phyloP scores from a whole-genome alignment of 2,888 invertebrate species.

The Drosophila yooni region DNA sequence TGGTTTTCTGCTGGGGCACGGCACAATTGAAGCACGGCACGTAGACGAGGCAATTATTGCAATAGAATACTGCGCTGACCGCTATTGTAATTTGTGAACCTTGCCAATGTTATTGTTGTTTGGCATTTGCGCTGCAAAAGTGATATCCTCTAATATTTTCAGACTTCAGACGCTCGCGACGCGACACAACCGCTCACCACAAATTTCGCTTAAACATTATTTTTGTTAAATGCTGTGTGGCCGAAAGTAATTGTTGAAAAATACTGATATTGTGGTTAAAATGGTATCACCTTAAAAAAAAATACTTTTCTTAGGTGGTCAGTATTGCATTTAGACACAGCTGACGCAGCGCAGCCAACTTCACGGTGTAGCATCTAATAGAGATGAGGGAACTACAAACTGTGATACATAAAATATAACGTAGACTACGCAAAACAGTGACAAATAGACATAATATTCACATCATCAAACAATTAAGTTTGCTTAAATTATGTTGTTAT shows the following conservation, averaged over 20 bases:
- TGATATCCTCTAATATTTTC: constrained; percentile 8
- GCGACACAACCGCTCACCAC: constrained; percentile 44
- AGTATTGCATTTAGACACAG: constrained; percentile 3
- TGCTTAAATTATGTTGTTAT: neutral
- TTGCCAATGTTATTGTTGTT: constrained; percentile 11
- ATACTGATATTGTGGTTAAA: constrained; percentile 12
- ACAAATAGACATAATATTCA: neutral
- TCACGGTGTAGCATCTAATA: constrained; percentile 3
- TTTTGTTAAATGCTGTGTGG: constrained; percentile 31
- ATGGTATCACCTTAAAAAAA: neutral
- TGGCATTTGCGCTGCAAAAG: constrained; percentile 9
- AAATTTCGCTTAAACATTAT: constrained; percentile 50
- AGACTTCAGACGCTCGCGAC: constrained; percentile 41
- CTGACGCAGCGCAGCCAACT: constrained; percentile 27
- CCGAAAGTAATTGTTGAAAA: neutral
- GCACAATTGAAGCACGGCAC: neutral
- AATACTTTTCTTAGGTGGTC: constrained; percentile 13
- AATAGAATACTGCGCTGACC: neutral
- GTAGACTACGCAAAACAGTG: no score
- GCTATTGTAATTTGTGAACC: neutral
- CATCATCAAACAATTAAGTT: neutral
- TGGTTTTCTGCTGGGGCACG: constrained; percentile 4
- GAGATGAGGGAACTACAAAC: neutral
- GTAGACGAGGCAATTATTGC: neutral
- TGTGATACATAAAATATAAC: neutral